Base-by-base conservation (phyloP, 1,140 invertebrate species). In the Trachelipus rathkii region DNA sequence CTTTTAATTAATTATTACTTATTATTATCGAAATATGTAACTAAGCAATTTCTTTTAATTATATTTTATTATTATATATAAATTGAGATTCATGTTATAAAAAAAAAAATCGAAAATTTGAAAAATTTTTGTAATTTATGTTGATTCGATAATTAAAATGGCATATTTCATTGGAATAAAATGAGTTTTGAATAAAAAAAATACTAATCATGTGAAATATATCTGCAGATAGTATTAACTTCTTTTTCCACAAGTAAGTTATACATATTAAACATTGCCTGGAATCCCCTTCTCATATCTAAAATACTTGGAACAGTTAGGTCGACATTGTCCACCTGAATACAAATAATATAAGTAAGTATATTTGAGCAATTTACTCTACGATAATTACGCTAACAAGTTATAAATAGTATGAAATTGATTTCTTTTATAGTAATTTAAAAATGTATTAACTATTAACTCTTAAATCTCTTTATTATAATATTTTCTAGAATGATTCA, bases 121-220 rank as follows among this genome's bases (percentile, higher is more conserved):
- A n/a, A n/a, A n/a, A n/a, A n/a, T n/a, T n/a, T n/a, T n/a, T n/a
- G n/a, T n/a, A n/a, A n/a, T n/a, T n/a, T n/a, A n/a, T n/a, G n/a
- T n/a, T n/a, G n/a, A n/a, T n/a, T n/a, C n/a, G n/a, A n/a, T n/a
- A n/a, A n/a, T n/a, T n/a, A n/a, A n/a, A n/a, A n/a, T n/a, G n/a
- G n/a, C n/a, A n/a, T n/a, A n/a, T n/a, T n/a, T n/a, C 94, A 89
- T 98, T 91, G 0, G 89, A 87, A 19, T 98, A 87, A 81, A 87
- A 0, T 85, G n/a, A n/a, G n/a, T n/a, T n/a, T n/a, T n/a, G n/a
- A 87, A 86, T 88, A 78, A n/a, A 82, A 70, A 8, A 70, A 11
- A 70, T 9, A 19, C 9, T 8, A 70, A 9, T 8, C 9, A 8
- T 70, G 68, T 9, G 33, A 9, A 70, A 70, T 70, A n/a, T 60